Percentiles rank a stretch among this genome's conserved stretches.
phyloP scores from a whole-genome alignment of 2,113 vertebrate species.

The Corythornis vintsioides region DNA sequence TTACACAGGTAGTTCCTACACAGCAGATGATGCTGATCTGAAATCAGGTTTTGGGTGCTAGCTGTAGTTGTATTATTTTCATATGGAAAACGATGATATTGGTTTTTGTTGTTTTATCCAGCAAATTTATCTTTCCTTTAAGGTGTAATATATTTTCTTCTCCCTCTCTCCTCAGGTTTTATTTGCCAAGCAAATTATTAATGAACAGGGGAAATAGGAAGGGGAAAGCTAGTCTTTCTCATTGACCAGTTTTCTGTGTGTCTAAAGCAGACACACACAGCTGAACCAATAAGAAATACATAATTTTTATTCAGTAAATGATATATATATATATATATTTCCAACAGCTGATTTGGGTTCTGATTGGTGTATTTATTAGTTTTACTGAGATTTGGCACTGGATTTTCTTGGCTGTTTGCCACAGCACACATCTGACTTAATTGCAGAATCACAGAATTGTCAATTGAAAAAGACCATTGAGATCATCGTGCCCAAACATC shows the following conservation, averaged over 20 bases:
- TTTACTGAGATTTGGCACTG: neutral
- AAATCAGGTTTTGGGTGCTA: neutral
- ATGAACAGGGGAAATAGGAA: neutral
- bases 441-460: too few species aligned
- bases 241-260: neutral
- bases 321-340: neutral
- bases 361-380: neutral
- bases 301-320: neutral
- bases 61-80: conserved; percentile 19
- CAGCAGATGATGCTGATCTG: conserved; percentile 24
- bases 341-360: neutral
- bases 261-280: neutral
- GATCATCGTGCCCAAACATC: too few species aligned
- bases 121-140: neutral
- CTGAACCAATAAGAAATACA: neutral
- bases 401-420: neutral
- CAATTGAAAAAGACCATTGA: too few species aligned
- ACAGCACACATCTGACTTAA: neutral
- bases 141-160: conserved; percentile 1
- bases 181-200: conserved; percentile 5
- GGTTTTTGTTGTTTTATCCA: neutral
- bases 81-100: conserved; percentile 11
- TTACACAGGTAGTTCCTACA: neutral
- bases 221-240: neutral
- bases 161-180: neutral